Evolutionary conservation across 2,113 vertebrate genomes (phyloP), one percentile per base, ranked within the genome.

Genomic region (Ameiurus melas): DNA sequence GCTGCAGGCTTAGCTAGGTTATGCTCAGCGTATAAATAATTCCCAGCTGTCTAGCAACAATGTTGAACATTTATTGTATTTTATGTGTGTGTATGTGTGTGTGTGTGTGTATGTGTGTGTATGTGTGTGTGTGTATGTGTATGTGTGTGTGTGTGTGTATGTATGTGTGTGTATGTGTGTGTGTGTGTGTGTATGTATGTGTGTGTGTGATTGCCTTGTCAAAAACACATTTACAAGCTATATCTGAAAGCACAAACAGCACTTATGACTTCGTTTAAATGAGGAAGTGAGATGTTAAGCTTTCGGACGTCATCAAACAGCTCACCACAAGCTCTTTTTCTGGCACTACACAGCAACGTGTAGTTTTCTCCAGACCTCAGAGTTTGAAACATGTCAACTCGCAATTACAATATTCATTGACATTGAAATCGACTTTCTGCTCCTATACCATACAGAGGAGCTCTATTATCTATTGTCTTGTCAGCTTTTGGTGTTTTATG

Each of bases 401-500:
- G 0, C 60, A 82, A 62, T 25, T 39, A 62, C 19, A 36, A 39
- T 22, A 3, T 36, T 22, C 62, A 6, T 27, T 62, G 30, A 39
- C 33, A 4, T 39, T 60, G 55, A 60, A 60, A 22, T 62, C 17
- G 36, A 57, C 33, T 73, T 70, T 73, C 1, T 12, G 25, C 47
- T n/a, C 3, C 27, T 53, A 79, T 25, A 80, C 30, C 30, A 22
- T 58, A 58, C 20, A 58, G n/a, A 58, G 30, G 55, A 83, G 80
- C 57, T 16, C 12, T 83, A 27, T 62, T 83, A 62, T 83, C 33
- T 62, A 39, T 85, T 57, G 79, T 83, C 57, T 47, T 51, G 53
- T 75, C 51, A 30, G 79, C 33, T 53, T 73, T 62, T 60, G 62
- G 47, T 25, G 36, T 71, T 87, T 82, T 82, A 53, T 81, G 51